Conservation (phyloP, 2,113 vertebrate genomes). For the Urocynchramus pylzowi region DNA sequence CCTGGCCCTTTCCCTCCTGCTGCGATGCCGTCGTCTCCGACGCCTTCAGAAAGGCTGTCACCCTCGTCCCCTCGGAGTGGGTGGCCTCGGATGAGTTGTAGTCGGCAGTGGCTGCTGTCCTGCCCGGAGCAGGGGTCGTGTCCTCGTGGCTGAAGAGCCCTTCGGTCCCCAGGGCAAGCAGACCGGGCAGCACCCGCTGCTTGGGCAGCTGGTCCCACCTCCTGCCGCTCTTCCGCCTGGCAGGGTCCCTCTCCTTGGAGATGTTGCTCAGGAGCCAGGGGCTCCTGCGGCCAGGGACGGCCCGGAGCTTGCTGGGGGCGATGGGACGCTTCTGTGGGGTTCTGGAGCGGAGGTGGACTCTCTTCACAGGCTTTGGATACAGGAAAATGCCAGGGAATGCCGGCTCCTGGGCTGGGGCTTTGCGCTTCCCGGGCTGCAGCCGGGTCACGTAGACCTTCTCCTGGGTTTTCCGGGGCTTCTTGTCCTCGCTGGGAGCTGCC, state of each 20-base stretch:
- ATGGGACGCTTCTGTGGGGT: constrained; percentile 6
- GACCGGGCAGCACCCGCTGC: not conserved
- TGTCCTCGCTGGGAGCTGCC: not conserved
- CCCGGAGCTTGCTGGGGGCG: not conserved
- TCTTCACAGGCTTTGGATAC: constrained; percentile 77
- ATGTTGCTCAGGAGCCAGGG: constrained; percentile 60
- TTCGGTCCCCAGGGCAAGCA: not conserved
- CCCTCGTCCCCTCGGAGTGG: not conserved
- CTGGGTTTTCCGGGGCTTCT: constrained; percentile 50
- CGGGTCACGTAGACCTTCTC: constrained; percentile 92
- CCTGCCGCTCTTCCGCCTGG: constrained; percentile 25
- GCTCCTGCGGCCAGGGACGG: not conserved
- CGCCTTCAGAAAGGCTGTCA: constrained; percentile 84
- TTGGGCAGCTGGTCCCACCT: not conserved
- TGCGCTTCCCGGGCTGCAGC: constrained; percentile 76
- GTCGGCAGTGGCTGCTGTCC: not conserved
- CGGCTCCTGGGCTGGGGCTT: not conserved
- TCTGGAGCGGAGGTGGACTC: constrained; percentile 75
- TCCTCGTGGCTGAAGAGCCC: not conserved
- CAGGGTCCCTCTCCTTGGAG: constrained; percentile 26
- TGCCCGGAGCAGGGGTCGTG: not conserved
- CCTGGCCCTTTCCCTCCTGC: constrained; percentile 55
- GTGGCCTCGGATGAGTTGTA: constrained; percentile 66
- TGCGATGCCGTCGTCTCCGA: constrained; percentile 78
- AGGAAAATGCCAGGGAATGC: constrained; percentile 84